Base-by-base conservation (phyloP, 2,888 invertebrate genomes). In the Atherix ibis region DNA sequence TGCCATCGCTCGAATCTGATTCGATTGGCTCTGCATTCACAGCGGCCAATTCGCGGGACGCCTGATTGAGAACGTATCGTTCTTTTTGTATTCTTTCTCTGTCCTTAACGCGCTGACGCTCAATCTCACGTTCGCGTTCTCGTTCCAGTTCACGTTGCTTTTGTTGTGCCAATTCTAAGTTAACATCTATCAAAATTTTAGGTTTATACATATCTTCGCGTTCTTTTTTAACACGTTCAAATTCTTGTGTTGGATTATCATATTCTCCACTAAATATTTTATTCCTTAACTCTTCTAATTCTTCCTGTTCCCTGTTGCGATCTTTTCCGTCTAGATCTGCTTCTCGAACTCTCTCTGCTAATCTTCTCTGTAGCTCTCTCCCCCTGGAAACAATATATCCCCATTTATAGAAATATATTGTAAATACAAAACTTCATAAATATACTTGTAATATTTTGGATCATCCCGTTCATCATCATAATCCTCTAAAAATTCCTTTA, bases 401-500 rank as follows among this genome's bases (percentile, higher is more conserved):
- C 13, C 5, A 13, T 13, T 6, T 13, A 15, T 25, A 2, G 1
- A 32, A 17, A 14, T 18, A 18, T n/a, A 25, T 12, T 24, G n/a
- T n/a, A n/a, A n/a, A n/a, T n/a, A n/a, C n/a, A 22, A 5, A 31
- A 31, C 18, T 8, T 13, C 26, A 4, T 10, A 19, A 29, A 31
- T 34, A 34, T 48, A 52, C 53, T 87, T 91, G 68, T 95, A 98
- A 65, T 87, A 98, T 65, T 95, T 95, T 31, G 82, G 72, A 58
- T 98, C 98, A 60, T 97, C 94, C 34, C 92, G 70, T 61, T 95
- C 94, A 60, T 98, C 98, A 53, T 97, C 95, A 54, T 99, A 99
- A 61, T 98, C 97, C 64, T 98, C 98, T 3, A 98, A 71, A 62
- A 99, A 99, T 66, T 95, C 91, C 61, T 92, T 91, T 35, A 98